Evolutionary conservation across 2,888 invertebrate species (phyloP).

Genomic region (Andrena flavipes): DNA sequence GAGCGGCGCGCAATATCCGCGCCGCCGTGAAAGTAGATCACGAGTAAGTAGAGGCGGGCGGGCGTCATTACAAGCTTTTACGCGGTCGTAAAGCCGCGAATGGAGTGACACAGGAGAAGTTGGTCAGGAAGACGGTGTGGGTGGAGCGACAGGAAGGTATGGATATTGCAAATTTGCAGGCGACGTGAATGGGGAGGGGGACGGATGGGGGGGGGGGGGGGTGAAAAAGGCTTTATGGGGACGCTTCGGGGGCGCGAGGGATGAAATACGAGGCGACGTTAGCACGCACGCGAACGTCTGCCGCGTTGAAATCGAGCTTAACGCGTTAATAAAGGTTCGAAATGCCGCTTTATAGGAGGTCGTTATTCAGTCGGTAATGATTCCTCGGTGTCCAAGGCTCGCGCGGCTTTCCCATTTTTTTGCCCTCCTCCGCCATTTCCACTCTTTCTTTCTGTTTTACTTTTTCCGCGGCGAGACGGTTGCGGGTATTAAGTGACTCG

Average conservation of each 20-base stretch:
- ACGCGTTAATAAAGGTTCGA: slow-evolving; percentile 64
- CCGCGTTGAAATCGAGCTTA: slow-evolving; percentile 54
- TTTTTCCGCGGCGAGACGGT: not conserved
- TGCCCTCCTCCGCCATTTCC: not conserved
- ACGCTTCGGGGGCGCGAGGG: not conserved
- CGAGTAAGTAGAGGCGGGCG: not conserved
- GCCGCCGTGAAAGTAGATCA: slow-evolving; percentile 5
- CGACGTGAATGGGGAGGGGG: not conserved
- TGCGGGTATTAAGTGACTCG: slow-evolving; percentile 29
- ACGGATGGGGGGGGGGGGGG: not conserved
- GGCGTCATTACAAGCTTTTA: slow-evolving; percentile 52
- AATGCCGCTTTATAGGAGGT: slow-evolving; percentile 16
- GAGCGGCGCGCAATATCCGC: slow-evolving; percentile 21
- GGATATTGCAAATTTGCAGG: slow-evolving; percentile 66
- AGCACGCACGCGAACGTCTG: slow-evolving; percentile 32
- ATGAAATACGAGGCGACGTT: slow-evolving; percentile 58
- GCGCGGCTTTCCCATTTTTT: not conserved
- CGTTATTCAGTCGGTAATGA: slow-evolving; percentile 18
- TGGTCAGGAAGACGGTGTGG: slow-evolving; percentile 11
- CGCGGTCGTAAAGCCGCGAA: slow-evolving; percentile 57
- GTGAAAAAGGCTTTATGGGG: slow-evolving; percentile 46
- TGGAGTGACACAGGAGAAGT: slow-evolving; percentile 46
- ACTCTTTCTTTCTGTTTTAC: not conserved
- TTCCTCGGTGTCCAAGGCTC: slow-evolving; percentile 3
- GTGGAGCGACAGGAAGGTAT: slow-evolving; percentile 39